These are phyloP conservation scores for Andrena chrysosceles DNA, from an alignment of 2,888 invertebrate species.

Conservation along the genomic window DNA sequence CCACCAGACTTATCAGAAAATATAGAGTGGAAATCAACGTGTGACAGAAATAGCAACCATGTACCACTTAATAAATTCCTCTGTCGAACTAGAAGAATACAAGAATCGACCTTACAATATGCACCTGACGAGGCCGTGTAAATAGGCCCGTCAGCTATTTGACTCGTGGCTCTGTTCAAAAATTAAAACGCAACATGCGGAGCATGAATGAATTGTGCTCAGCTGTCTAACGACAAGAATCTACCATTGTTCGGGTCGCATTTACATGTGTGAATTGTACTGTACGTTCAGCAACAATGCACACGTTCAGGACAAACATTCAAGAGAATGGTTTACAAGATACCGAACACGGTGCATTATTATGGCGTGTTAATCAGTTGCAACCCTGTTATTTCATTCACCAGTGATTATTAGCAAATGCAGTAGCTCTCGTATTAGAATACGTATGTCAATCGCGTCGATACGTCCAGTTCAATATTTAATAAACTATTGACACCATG, in stretches of 20 bases:
- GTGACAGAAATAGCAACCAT: background rate
- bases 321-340: slow-evolving; percentile 30
- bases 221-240: slow-evolving; percentile 40
- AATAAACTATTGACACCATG: too few species aligned
- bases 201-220: slow-evolving; percentile 48
- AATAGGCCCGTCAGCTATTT: slow-evolving; percentile 31
- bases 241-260: slow-evolving; percentile 56
- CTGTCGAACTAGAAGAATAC: background rate
- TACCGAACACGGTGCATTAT: slow-evolving; percentile 20
- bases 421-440: too few species aligned
- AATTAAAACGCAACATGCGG: slow-evolving; percentile 38
- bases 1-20: background rate
- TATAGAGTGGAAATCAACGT: background rate
- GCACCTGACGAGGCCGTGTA: slow-evolving; percentile 8
- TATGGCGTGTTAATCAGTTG: slow-evolving; percentile 35
- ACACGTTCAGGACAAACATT: slow-evolving; percentile 10
- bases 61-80: background rate
- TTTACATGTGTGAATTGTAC: slow-evolving; percentile 59
- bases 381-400: slow-evolving; percentile 19
- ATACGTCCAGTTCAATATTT: too few species aligned
- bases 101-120: slow-evolving; percentile 6
- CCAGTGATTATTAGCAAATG: background rate
- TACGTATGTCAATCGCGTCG: too few species aligned
- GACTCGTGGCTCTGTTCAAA: slow-evolving; percentile 32
- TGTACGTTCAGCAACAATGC: slow-evolving; percentile 32